Evolutionary conservation across 2,888 invertebrate species (phyloP), one percentile per base, ranked within the genome.

Genomic region (Drosophila borborema): DNA sequence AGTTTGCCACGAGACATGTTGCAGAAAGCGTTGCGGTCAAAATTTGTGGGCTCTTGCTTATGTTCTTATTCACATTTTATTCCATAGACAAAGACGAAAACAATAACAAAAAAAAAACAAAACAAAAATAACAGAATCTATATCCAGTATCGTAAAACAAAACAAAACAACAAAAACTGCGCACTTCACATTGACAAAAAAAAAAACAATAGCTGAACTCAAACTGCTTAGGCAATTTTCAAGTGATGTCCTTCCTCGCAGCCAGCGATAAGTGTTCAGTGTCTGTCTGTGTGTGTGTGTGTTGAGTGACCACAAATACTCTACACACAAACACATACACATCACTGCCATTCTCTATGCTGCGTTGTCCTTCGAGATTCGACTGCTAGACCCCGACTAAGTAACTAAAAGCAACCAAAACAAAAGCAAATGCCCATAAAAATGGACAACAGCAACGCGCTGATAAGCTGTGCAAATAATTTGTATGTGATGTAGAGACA

Each of bases 401-500:
- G 90, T 88, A 84, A 83, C 90, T 88, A 83, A 90, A 89, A 75
- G 68, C 82, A 82, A 82, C 71, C 63, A 81, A 84, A 87, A 88
- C 82, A 87, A 81, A 85, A 88, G 69, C 77, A 80, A 89, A 87
- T 82, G 74, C 64, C 80, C 89, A 86, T 90, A 90, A 90, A 85
- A 86, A 87, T 89, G 90, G 90, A 85, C 90, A 90, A 87, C 88
- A 80, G 86, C 86, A 71, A 71, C 80, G 79, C 86, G 91, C 86
- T 88, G 86, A 86, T 86, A 86, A 86, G 91, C 86, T 90, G 88
- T 90, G 88, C 90, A 90, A 90, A 86, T 86, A 86, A 86, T 90
- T 90, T 86, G 91, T 86, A 78, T 72, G 81, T 56, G 64, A 34
- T 71, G 72, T 34, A 20, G 34, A 4, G 43, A 45, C 34, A 58